These are phyloP conservation scores for Arizona elegans DNA, from an alignment of 2,113 vertebrate species.

Conservation along the genomic window DNA sequence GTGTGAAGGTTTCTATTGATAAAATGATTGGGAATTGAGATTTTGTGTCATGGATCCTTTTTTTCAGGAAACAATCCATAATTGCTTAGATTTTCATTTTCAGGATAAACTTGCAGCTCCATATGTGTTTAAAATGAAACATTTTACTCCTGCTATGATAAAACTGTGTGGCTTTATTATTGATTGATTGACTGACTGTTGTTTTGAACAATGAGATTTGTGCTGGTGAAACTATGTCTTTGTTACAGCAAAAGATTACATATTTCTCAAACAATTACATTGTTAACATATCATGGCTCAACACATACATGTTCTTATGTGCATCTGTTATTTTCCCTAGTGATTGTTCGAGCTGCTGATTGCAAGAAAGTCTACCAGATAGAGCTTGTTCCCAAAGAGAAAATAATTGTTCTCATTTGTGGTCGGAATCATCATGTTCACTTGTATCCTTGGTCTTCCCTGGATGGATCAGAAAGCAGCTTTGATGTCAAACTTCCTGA, in stretches of 20 bases:
- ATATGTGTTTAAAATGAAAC: neutral
- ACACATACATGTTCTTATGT: neutral
- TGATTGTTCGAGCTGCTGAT: conserved; percentile 92
- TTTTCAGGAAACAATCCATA: neutral
- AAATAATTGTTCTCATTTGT: conserved; percentile 83
- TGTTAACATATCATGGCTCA: neutral
- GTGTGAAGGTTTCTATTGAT: neutral
- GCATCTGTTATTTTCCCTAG: conserved; percentile 59
- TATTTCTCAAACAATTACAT: neutral
- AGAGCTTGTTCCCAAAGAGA: conserved; percentile 86
- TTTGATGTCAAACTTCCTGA: conserved; percentile 89
- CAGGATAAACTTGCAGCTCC: neutral
- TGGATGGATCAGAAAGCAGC: conserved; percentile 84
- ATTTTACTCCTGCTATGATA: neutral
- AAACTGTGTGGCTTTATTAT: neutral
- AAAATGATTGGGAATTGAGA: neutral
- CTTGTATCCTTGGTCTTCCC: conserved; percentile 84
- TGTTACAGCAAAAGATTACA: neutral
- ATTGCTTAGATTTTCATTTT: neutral
- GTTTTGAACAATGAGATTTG: neutral
- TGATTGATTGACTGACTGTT: neutral
- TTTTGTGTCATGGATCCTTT: neutral
- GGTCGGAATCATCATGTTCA: conserved; percentile 91
- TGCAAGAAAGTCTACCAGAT: conserved; percentile 96
- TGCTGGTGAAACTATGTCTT: neutral